Conservation (phyloP, 1,140 invertebrate genomes). For the Lasioglossum albipes region DNA sequence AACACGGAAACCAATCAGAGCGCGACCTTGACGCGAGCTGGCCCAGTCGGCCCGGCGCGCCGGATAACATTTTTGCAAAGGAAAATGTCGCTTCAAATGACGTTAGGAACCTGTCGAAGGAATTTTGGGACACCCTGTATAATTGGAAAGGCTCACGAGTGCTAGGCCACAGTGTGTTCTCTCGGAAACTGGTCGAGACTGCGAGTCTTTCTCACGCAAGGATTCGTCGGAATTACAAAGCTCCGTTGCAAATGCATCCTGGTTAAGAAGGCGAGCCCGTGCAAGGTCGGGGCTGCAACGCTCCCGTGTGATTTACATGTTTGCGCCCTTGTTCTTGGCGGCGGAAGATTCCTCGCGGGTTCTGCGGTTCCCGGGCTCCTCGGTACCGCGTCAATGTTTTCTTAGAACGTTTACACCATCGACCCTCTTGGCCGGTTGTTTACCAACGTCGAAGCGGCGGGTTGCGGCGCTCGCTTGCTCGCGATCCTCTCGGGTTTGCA, state of each 20-base stretch:
- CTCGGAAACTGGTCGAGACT: too few species aligned
- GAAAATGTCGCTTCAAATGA: too few species aligned
- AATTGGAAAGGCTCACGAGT: too few species aligned
- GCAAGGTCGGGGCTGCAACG: not conserved
- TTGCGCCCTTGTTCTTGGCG: conserved; percentile 47
- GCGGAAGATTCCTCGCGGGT: conserved; percentile 19
- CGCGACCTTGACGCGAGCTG: too few species aligned
- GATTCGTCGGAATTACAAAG: not conserved
- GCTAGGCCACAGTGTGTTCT: too few species aligned
- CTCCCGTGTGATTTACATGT: conserved; percentile 53
- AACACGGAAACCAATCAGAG: too few species aligned
- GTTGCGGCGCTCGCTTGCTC: not conserved
- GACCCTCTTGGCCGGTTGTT: conserved; percentile 40
- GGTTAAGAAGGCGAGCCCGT: not conserved
- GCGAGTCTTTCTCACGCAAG: not conserved
- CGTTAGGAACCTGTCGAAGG: too few species aligned
- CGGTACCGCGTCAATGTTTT: conserved; percentile 55
- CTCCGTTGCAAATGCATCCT: too few species aligned
- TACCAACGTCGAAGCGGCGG: conserved; percentile 36
- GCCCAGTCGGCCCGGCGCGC: too few species aligned
- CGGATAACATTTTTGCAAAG: too few species aligned
- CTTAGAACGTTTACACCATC: conserved; percentile 54
- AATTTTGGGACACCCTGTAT: too few species aligned
- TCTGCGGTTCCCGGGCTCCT: conserved; percentile 21
- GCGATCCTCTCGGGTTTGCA: not conserved